Evolutionary conservation across 2,888 invertebrate species (phyloP), one percentile per base, ranked within the genome.

Genomic region (Amiota mariae): DNA sequence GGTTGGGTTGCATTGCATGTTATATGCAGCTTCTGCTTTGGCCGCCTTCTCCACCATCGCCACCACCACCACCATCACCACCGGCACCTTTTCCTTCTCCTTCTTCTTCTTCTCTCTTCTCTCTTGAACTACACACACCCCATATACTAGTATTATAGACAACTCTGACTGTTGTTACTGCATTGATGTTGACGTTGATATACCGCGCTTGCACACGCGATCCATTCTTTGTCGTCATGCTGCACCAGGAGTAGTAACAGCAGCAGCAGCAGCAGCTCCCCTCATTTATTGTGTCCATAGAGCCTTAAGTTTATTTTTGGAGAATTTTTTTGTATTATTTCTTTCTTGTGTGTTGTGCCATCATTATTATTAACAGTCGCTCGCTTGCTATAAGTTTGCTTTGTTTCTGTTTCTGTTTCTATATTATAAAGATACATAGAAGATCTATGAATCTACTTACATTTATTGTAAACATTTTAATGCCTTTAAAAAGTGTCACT

Each of bases 151-250:
- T 20, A 59, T 18, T 15, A 18, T n/a, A n/a, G 63, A 15, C 63
- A 63, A 24, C 46, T 36, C 63, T 46, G 46, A 63, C 36, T 64
- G 64, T 47, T 47, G 47, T n/a, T n/a, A n/a, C 70, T 59, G 51
- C 54, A 72, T 59, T 78, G 81, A 86, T 86, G 82, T 82, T 86
- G 85, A 84, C 84, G 85, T 81, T 84, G 85, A 85, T 82, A 86
- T 86, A 85, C 84, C 79, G 79, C 81, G 75, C 76, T 76, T 78
- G 77, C 77, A 85, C 85, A 86, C 85, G 85, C 86, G 84, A 87
- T 76, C 59, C 70, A 73, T 73, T 77, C 72, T 72, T 57, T 71
- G 54, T 68, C 72, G 54, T 63, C 51, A 11, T 71, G 61, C 66
- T n/a, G 74, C 11, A 70, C 9, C 47, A 1, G 54, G 3, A 51